phyloP scores from a whole-genome alignment of 2,888 invertebrate species.

The Eurytoma adleriae region DNA sequence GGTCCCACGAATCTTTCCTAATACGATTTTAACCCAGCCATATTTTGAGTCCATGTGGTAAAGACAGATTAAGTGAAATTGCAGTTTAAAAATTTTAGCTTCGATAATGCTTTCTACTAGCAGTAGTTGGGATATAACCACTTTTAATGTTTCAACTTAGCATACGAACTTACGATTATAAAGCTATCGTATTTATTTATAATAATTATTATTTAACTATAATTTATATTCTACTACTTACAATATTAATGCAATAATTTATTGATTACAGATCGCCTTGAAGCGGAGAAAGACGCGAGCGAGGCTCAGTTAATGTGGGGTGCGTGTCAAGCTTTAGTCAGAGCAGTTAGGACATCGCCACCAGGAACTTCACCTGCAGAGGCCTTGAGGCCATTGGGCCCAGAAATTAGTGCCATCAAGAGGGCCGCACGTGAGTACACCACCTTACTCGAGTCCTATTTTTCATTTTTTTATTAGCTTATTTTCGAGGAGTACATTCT shows the following conservation, averaged over 20 bases:
- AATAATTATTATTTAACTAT: background rate
- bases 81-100: background rate
- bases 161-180: background rate
- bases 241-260: background rate
- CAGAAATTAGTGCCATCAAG: constrained; percentile 85
- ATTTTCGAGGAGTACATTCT: background rate
- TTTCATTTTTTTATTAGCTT: background rate
- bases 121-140: no score
- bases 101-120: no score
- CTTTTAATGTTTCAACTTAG: background rate
- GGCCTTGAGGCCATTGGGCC: constrained; percentile 80
- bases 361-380: constrained; percentile 79
- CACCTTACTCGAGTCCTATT: constrained; percentile 5
- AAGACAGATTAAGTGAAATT: background rate
- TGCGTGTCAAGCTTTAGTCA: constrained; percentile 91
- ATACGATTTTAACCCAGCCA: no score
- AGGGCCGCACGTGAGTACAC: constrained; percentile 83
- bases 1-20: background rate
- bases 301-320: constrained; percentile 95
- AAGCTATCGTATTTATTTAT: background rate
- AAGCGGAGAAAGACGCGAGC: constrained; percentile 85
- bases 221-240: background rate
- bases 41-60: background rate
- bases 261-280: constrained; percentile 80
- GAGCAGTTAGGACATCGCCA: constrained; percentile 83